phyloP scores from a whole-genome alignment of 2,113 vertebrate species.

The Chunga burmeisteri region DNA sequence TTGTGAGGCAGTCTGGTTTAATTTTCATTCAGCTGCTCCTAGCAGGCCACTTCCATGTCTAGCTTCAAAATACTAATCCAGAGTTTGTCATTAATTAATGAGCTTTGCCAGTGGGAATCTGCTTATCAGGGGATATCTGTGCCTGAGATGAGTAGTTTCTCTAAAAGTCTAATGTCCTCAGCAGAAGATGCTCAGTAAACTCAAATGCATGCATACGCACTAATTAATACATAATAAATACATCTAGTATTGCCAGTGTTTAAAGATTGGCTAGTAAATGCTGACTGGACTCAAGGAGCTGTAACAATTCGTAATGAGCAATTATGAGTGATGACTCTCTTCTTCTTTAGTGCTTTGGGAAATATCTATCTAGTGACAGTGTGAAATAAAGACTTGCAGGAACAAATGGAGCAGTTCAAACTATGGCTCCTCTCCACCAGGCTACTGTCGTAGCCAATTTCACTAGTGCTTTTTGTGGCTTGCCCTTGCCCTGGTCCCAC shows the following conservation, averaged over 20 bases:
- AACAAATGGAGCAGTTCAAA: not conserved
- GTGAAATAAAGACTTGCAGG: not conserved
- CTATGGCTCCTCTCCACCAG: not conserved
- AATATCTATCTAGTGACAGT: not conserved
- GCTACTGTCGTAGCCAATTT: not conserved
- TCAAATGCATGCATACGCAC: not conserved
- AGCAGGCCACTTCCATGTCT: not conserved
- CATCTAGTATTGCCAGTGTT: not conserved
- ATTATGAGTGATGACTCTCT: not conserved
- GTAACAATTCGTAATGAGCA: not conserved
- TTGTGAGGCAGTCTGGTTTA: not conserved
- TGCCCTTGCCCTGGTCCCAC: not conserved
- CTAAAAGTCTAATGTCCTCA: slow-evolving; percentile 27
- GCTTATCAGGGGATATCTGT: not conserved
- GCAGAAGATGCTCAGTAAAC: slow-evolving; percentile 10
- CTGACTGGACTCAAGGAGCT: slow-evolving; percentile 10
- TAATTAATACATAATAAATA: slow-evolving; percentile 40
- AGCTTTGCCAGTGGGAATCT: slow-evolving; percentile 50
- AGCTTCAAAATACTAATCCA: slow-evolving; percentile 32
- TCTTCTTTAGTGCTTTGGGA: not conserved
- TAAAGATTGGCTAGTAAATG: not conserved
- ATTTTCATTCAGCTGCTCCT: slow-evolving; percentile 54
- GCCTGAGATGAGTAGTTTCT: slow-evolving; percentile 12
- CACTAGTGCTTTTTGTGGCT: not conserved
- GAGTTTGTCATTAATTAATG: slow-evolving; percentile 66